A percentile compares a stretch with the other conserved stretches of the same genome.
These are phyloP conservation scores for Diachasma alloeum DNA, from an alignment of 1,140 invertebrate species.

Conservation along the genomic window DNA sequence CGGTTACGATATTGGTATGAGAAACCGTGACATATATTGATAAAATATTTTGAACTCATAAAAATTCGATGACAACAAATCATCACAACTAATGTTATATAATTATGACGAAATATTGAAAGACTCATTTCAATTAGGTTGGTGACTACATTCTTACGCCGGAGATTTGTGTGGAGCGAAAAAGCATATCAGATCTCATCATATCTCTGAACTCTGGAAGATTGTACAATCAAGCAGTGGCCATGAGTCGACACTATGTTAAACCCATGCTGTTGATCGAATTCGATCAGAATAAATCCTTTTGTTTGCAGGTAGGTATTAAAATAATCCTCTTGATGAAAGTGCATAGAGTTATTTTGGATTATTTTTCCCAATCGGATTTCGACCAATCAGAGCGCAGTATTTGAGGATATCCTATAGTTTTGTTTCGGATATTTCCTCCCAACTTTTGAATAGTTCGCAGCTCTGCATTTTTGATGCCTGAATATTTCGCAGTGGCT, in stretches of 20 bases:
- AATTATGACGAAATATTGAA: too few species aligned
- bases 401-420: not conserved
- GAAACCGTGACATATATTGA: not conserved
- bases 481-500: too few species aligned
- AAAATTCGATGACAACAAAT: too few species aligned
- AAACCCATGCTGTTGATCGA: constrained; percentile 95
- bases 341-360: too few species aligned
- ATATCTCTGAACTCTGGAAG: constrained; percentile 94
- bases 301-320: constrained; percentile 79
- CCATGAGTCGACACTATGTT: constrained; percentile 88
- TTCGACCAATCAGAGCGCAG: too few species aligned
- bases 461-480: too few species aligned
- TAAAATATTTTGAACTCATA: too few species aligned
- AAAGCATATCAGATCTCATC: constrained; percentile 97
- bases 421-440: too few species aligned
- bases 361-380: not conserved
- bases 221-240: constrained; percentile 92
- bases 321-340: not conserved
- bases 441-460: too few species aligned
- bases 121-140: constrained; percentile 64
- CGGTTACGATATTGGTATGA: constrained; percentile 84
- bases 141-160: constrained; percentile 98
- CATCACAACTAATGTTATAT: too few species aligned
- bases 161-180: constrained; percentile 95
- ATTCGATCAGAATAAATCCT: constrained; percentile 94